Evolutionary conservation across 2,113 vertebrate species (phyloP), one percentile per base, ranked within the genome.

Genomic region (Laterallus jamaicensis): DNA sequence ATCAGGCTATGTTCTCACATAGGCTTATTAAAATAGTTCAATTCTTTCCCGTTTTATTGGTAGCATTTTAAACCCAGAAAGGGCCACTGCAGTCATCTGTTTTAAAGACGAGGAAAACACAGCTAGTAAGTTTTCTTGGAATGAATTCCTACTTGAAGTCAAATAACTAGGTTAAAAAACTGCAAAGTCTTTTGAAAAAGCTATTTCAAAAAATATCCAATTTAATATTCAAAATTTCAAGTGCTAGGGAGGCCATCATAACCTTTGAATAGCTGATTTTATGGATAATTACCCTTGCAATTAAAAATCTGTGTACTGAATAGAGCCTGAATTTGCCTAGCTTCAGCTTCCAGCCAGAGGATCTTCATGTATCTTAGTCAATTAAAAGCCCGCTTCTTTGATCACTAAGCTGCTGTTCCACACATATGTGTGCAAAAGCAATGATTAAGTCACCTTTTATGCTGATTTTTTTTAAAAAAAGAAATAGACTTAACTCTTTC

Each of bases 201-300:
- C 81, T 71, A 84, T 92, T 96, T 86, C 0, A 2, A 95, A 95
- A 94, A 89, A 82, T 58, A 82, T 28, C 39, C 21, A 69, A 89
- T 87, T 93, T 87, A 89, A 91, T 92, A 95, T 82, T 87, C 84
- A 89, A 71, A 89, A 93, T 73, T 95, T 87, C 81, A 87, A 93
- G 91, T 95, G 54, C 58, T 54, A 82, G 24, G 74, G 80, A 95
- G 83, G 74, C 70, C 86, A 96, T 92, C 66, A 89, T 79, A 92
- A 89, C 69, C 89, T 88, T 73, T 92, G 69, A 95, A 89, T 91
- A 93, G 83, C 44, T 94, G 20, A 92, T 96, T 93, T 83, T 91
- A 84, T 84, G 74, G 77, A 82, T 96, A 92, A 97, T 95, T 93
- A 92, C 77, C 29, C 67, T 82, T 0, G 0, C 81, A 93, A 95